Evolutionary conservation across 1,140 invertebrate species (phyloP).

Genomic region (Dufourea novaeangliae): DNA sequence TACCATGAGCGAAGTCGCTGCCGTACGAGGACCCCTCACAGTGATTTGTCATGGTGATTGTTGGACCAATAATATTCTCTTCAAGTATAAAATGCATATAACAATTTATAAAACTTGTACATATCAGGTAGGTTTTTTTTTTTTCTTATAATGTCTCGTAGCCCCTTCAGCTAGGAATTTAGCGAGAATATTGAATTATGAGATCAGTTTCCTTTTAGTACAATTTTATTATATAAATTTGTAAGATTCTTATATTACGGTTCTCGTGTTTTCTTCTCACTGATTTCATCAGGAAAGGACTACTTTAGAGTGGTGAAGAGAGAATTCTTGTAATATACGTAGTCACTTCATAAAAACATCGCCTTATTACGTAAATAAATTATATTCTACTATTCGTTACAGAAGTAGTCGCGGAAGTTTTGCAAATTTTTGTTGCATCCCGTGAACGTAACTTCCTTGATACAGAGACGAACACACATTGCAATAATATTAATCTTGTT

Average conservation of each 20-base stretch:
- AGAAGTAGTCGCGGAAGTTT: neutral
- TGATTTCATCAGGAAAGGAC: constrained; percentile 34
- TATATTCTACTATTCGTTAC: neutral
- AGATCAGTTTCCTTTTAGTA: constrained; percentile 38
- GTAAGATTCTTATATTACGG: constrained; percentile 56
- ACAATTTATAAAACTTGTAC: constrained; percentile 6
- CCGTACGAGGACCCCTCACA: constrained; percentile 84
- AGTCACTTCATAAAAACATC: constrained; percentile 11
- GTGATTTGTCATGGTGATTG: constrained; percentile 89
- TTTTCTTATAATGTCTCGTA: neutral
- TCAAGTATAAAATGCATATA: constrained; percentile 70
- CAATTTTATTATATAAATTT: constrained; percentile 64
- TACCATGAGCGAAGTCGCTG: constrained; percentile 85
- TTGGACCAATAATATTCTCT: constrained; percentile 89
- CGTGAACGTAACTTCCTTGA: constrained; percentile 5
- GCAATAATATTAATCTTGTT: constrained; percentile 37
- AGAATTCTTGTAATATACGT: constrained; percentile 26
- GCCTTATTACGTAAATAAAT: neutral
- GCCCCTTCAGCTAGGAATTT: neutral
- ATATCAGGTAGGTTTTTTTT: neutral
- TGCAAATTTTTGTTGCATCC: neutral
- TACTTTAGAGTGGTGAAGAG: constrained; percentile 2
- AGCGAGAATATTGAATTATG: neutral
- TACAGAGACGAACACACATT: constrained; percentile 16
- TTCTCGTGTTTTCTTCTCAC: constrained; percentile 9